Evolutionary conservation across 2,888 invertebrate genomes (phyloP), one percentile per base, ranked within the genome.

Genomic region (Cosmorhoe ocellata): DNA sequence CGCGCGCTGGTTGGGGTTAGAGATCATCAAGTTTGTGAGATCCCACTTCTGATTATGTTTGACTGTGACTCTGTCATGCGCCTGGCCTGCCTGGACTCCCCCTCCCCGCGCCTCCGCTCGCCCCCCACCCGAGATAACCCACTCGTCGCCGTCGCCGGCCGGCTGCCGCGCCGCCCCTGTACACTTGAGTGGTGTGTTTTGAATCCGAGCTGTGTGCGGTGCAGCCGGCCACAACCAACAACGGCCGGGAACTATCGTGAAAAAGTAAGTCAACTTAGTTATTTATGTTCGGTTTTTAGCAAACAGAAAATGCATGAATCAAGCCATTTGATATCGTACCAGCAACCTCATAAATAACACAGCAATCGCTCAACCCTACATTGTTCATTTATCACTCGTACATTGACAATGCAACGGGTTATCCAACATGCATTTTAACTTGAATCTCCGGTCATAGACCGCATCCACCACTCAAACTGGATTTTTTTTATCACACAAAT

Each of bases 71-170:
- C 22, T 24, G 46, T 24, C 24, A 24, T 24, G 24, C 24, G 24
- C 36, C 36, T 39, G 48, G 24, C 36, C 40, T 43, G 48, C 36
- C 14, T 45, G 37, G 47, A 27, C 43, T 46, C 31, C 24, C 54
- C 34, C 51, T 44, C 8, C 37, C 52, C 44, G 18, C 43, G 14
- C 1, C 38, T 33, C 14, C 40, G 30, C 49, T 40, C 31, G 13
- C 32, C 38, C 51, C n/a, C 39, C 48, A 27, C 43, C 33, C 49
- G 12, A 51, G 61, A 52, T 56, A 59, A 51, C 45, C 52, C 47
- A 48, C 56, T 53, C 54, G 38, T 57, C 37, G 59, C 58, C 54
- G 38, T 57, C 37, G 59, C 58, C 57, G 59, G 57, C 59, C 59
- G 58, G 59, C 59, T 30, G 54, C 56, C 52, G 54, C 4, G 18